These are phyloP conservation scores for Zosterops japonicus DNA, from an alignment of 2,113 vertebrate genomes.

Conservation along the genomic window DNA sequence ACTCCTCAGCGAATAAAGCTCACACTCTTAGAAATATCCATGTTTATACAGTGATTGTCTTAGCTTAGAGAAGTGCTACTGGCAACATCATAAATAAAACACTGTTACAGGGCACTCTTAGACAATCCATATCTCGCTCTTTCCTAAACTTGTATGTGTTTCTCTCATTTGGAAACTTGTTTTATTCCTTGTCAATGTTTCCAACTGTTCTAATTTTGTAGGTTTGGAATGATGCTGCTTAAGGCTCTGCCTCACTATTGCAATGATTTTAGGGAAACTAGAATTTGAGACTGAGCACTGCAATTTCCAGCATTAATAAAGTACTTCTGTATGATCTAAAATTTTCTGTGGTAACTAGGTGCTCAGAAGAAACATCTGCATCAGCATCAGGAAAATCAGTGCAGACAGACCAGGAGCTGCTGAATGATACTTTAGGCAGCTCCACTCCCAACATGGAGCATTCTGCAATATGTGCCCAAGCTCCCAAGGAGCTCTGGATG, in stretches of 20 bases:
- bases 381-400: background rate
- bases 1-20: background rate
- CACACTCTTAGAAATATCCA: background rate
- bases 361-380: background rate
- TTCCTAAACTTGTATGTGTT: background rate
- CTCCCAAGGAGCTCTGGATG: background rate
- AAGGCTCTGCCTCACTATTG: background rate
- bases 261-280: background rate
- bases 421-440: background rate
- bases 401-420: background rate
- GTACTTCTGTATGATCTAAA: background rate
- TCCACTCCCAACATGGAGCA: background rate
- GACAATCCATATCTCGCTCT: background rate
- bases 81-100: slow-evolving; percentile 24
- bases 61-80: background rate
- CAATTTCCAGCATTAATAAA: background rate
- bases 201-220: background rate
- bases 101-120: background rate
- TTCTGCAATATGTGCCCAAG: background rate
- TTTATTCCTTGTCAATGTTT: background rate
- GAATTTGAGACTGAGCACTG: background rate
- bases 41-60: background rate
- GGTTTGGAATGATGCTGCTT: background rate
- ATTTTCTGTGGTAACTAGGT: background rate
- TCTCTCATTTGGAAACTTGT: background rate